phyloP scores from a whole-genome alignment of 2,888 invertebrate genomes.

The Drosophila nr. perissopoda region DNA sequence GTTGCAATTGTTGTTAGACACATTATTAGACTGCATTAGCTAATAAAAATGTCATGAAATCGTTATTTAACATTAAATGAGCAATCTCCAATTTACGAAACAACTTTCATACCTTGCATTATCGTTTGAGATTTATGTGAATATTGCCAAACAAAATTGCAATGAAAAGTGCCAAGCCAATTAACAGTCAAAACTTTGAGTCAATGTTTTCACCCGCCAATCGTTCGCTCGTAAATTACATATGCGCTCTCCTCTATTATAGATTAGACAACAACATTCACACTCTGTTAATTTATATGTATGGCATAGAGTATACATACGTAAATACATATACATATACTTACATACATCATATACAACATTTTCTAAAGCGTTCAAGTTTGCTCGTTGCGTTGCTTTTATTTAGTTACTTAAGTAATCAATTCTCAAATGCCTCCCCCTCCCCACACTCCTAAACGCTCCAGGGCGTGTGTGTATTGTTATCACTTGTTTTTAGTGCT shows the following conservation, averaged over 20 bases:
- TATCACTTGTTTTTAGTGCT: slow-evolving; percentile 44
- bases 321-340: not conserved
- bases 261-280: slow-evolving; percentile 37
- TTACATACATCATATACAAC: not conserved
- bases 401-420: slow-evolving; percentile 29
- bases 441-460: not conserved
- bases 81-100: slow-evolving; percentile 23
- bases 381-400: slow-evolving; percentile 10
- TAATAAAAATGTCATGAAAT: slow-evolving; percentile 28
- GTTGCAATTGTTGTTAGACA: too few species aligned
- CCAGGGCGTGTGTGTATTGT: slow-evolving; percentile 10
- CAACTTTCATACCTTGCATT: slow-evolving; percentile 23
- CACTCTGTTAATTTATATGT: slow-evolving; percentile 41
- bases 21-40: not conserved
- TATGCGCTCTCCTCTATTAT: slow-evolving; percentile 3
- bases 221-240: slow-evolving; percentile 37
- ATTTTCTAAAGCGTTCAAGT: slow-evolving; percentile 8
- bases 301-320: slow-evolving; percentile 7
- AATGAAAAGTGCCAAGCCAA: slow-evolving; percentile 35
- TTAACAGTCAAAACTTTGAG: slow-evolving; percentile 50
- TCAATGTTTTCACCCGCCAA: slow-evolving; percentile 41
- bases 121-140: slow-evolving; percentile 41
- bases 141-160: slow-evolving; percentile 36
- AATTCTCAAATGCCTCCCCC: slow-evolving; percentile 12
- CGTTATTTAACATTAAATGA: slow-evolving; percentile 23